Percentiles rank a stretch among this genome's conserved stretches.
These are phyloP conservation scores for Leptocoma aspasia DNA, from an alignment of 2,113 vertebrate genomes.

Conservation along the genomic window DNA sequence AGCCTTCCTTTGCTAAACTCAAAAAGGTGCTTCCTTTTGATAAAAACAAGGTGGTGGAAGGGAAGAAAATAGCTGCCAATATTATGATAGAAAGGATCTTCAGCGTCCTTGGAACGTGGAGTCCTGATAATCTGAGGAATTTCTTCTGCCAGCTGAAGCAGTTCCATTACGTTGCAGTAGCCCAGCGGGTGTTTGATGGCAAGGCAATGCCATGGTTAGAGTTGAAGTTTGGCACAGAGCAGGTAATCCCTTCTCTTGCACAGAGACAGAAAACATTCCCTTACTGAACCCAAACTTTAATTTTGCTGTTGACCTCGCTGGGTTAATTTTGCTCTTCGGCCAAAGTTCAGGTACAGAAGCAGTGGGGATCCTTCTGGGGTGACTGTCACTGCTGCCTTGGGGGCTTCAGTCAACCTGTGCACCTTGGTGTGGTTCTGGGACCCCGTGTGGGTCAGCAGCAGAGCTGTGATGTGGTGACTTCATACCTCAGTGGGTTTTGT, in stretches of 20 bases:
- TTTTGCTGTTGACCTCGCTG: background rate
- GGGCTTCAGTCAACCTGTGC: background rate
- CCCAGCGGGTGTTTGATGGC: conserved; percentile 64
- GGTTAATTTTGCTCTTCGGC: background rate
- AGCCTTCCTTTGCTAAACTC: background rate
- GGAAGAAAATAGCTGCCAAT: conserved; percentile 75
- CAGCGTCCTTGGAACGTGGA: conserved; percentile 80
- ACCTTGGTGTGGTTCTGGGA: background rate
- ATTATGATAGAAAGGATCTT: conserved; percentile 85
- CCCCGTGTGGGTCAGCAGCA: background rate
- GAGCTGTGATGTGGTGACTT: fast-evolving
- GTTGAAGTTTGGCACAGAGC: conserved; percentile 33
- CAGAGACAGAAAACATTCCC: fast-evolving
- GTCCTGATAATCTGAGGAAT: conserved; percentile 65
- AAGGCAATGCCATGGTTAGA: background rate
- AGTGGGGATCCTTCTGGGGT: background rate
- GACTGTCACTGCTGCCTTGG: background rate
- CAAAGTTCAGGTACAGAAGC: background rate
- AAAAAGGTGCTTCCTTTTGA: fast-evolving
- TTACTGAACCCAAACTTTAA: background rate
- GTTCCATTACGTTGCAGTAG: conserved; percentile 60
- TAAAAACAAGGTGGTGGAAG: conserved; percentile 58
- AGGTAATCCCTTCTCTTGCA: conserved; percentile 68
- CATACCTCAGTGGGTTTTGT: background rate
- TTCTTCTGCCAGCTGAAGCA: conserved; percentile 79